Evolutionary conservation across 2,113 vertebrate species (phyloP).

Genomic region (Trematomus loennbergii): DNA sequence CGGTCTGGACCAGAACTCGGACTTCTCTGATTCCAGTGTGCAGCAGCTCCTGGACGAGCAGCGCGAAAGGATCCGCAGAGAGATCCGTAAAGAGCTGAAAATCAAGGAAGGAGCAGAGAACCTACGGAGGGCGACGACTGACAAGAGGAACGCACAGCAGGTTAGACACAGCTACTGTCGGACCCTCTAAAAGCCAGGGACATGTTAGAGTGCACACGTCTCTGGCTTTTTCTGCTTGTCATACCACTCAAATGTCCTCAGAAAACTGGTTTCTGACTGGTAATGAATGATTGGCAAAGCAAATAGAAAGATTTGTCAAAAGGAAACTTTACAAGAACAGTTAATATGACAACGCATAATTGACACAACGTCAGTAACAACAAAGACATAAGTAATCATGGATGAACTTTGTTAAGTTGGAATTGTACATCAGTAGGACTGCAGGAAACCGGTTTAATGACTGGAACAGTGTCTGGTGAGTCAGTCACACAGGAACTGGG

Average conservation of each 20-base stretch:
- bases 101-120: slow-evolving; percentile 97
- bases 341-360: background rate
- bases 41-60: slow-evolving; percentile 92
- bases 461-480: slow-evolving; percentile 27
- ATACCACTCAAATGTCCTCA: background rate
- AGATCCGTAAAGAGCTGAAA: slow-evolving; percentile 95
- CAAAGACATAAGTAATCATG: background rate
- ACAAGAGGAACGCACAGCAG: slow-evolving; percentile 90
- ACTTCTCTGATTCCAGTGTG: slow-evolving; percentile 88
- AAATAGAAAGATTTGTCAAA: background rate
- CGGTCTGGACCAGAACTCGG: slow-evolving; percentile 83
- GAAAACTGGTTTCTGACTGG: background rate
- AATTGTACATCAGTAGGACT: background rate
- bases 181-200: background rate
- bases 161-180: slow-evolving; percentile 16
- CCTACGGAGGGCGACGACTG: slow-evolving; percentile 89
- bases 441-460: slow-evolving; percentile 42
- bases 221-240: no score
- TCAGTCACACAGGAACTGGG: slow-evolving; percentile 12
- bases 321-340: background rate
- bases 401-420: background rate
- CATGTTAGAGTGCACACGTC: background rate
- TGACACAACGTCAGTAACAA: background rate
- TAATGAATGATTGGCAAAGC: background rate
- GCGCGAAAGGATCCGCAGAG: slow-evolving; percentile 89